Evolutionary conservation across 2,888 invertebrate genomes (phyloP).

Genomic region (Pogonocherus hispidulus): DNA sequence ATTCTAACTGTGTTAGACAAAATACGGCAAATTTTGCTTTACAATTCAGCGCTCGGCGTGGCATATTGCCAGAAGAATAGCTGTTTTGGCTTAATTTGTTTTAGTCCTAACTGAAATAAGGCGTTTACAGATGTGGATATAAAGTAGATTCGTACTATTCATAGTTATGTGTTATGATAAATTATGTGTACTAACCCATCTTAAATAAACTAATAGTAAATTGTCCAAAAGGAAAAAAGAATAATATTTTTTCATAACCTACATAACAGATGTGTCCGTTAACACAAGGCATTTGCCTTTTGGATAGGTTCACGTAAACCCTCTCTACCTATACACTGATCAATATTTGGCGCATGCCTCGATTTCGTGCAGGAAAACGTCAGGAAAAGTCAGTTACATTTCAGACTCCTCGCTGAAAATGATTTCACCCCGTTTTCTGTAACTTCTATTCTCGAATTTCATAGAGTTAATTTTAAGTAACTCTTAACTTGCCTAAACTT

Average conservation of each 20-base stretch:
- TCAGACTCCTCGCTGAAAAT: constrained; percentile 33
- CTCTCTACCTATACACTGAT: constrained; percentile 26
- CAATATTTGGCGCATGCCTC: constrained; percentile 42
- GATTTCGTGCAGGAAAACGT: constrained; percentile 15
- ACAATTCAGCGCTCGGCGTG: no score
- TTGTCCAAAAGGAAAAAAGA: no score
- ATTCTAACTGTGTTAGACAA: no score
- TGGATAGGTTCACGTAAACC: constrained; percentile 12
- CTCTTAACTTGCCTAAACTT: background rate
- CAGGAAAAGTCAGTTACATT: constrained; percentile 35
- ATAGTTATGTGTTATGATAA: no score
- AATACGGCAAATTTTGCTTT: no score
- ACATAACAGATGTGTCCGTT: background rate
- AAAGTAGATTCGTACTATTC: no score
- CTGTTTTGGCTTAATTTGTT: no score
- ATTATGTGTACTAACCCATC: no score
- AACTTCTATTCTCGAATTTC: constrained; percentile 21
- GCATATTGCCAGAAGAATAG: no score
- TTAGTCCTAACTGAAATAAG: no score
- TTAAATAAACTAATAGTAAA: no score
- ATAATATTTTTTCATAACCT: background rate
- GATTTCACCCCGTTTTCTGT: constrained; percentile 31
- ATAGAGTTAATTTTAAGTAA: background rate
- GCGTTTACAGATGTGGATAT: no score
- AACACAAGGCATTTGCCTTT: constrained; percentile 9